Conservation (phyloP, 2,113 vertebrate genomes). For the Oryzias celebensis region DNA sequence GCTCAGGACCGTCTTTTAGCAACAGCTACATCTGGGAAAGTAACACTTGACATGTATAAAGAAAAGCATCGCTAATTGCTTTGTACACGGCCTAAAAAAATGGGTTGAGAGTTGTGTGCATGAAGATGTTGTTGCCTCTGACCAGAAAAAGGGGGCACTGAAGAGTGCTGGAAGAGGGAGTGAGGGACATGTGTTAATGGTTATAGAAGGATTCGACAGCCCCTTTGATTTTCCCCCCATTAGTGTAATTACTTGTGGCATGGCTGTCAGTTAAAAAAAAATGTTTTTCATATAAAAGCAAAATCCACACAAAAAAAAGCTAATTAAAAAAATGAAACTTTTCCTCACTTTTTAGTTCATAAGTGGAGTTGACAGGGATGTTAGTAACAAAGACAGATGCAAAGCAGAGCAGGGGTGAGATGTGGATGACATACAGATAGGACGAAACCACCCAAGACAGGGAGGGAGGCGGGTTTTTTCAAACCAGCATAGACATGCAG, state of each 20-base stretch:
- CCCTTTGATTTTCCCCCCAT: conserved; percentile 64
- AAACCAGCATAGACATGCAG: conserved; percentile 55
- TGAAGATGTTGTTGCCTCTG: conserved; percentile 33
- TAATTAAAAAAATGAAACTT: conserved; percentile 58
- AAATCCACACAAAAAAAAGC: conserved; percentile 25
- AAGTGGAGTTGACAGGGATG: conserved; percentile 42
- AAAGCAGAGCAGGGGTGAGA: not conserved
- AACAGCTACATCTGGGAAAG: conserved; percentile 40
- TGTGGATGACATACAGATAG: not conserved
- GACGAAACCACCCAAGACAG: conserved; percentile 10
- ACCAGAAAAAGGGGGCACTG: conserved; percentile 9
- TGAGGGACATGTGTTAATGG: conserved; percentile 60
- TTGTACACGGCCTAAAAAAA: no score
- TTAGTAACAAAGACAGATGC: conserved; percentile 45
- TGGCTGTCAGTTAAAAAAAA: conserved; percentile 35
- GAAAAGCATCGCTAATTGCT: conserved; percentile 1
- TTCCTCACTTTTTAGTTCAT: conserved; percentile 46
- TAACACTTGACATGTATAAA: conserved; percentile 12
- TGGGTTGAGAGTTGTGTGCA: conserved; percentile 12
- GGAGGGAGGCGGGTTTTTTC: conserved; percentile 10
- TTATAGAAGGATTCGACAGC: conserved; percentile 46
- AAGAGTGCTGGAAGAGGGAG: conserved; percentile 41
- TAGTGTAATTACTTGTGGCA: conserved; percentile 58
- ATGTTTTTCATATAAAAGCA: conserved; percentile 11
- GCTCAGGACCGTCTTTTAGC: conserved; percentile 9